Conservation (phyloP, 2,888 invertebrate species). For the Apomyelois bistriatella region DNA sequence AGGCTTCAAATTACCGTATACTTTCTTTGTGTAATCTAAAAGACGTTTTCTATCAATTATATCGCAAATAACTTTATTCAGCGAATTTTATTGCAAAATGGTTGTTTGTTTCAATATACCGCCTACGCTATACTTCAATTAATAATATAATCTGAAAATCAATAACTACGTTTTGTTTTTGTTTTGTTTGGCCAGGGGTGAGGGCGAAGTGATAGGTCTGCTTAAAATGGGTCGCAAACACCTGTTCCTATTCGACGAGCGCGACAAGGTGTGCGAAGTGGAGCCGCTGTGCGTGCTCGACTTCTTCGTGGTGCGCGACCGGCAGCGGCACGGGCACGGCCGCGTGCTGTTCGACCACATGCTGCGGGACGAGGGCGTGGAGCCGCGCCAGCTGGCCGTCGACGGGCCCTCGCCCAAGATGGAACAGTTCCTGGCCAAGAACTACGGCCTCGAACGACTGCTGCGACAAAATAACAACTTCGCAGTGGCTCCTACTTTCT, state of each 20-base stretch:
- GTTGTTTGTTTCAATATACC: too few relatives aligned
- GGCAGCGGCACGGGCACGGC: slow-evolving; percentile 93
- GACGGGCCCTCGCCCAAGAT: slow-evolving; percentile 96
- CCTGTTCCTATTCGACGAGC: slow-evolving; percentile 89
- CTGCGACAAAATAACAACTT: slow-evolving; percentile 71
- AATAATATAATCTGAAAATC: too few relatives aligned
- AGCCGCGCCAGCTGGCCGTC: slow-evolving; percentile 89
- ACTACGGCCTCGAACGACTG: slow-evolving; percentile 82
- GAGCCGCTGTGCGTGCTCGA: slow-evolving; percentile 94
- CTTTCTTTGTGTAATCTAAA: too few relatives aligned
- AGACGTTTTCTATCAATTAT: too few relatives aligned
- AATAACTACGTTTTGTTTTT: too few relatives aligned
- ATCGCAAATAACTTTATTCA: too few relatives aligned
- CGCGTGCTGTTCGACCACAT: slow-evolving; percentile 92
- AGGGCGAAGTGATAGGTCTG: slow-evolving; percentile 86
- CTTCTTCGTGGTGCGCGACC: slow-evolving; percentile 92
- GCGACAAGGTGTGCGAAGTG: slow-evolving; percentile 86
- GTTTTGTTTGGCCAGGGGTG: slow-evolving; percentile 76
- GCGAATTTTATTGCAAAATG: too few relatives aligned
- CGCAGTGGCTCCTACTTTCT: slow-evolving; percentile 51
- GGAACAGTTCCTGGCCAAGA: slow-evolving; percentile 89
- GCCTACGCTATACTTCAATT: too few relatives aligned
- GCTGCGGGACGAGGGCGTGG: slow-evolving; percentile 86
- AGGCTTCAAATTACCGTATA: too few relatives aligned
- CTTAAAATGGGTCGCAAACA: slow-evolving; percentile 95